Evolutionary conservation across 2,888 invertebrate species (phyloP).

Genomic region (Trissolcus brochymenae): DNA sequence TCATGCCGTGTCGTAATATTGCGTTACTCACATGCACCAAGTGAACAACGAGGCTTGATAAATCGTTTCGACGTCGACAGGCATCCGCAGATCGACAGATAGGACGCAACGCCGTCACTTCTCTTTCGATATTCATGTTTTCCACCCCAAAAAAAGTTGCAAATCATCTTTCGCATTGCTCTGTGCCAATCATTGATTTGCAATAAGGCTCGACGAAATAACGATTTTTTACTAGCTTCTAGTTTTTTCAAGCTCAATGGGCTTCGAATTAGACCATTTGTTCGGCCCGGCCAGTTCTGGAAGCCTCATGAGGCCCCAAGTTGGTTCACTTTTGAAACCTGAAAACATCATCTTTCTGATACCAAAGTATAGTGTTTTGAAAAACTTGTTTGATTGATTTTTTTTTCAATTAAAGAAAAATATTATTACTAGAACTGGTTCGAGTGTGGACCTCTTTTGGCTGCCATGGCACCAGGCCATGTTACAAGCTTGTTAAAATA

Average conservation of each 20-base stretch:
- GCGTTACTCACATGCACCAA: conserved; percentile 54
- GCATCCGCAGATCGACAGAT: conserved; percentile 69
- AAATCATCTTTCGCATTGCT: conserved; percentile 57
- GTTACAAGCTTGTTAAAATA: no score
- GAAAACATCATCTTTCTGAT: no score
- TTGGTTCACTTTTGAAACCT: no score
- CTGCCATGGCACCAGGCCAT: no score
- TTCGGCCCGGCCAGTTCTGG: background rate
- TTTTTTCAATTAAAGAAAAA: no score
- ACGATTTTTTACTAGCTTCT: conserved; percentile 10
- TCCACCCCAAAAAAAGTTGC: conserved; percentile 50
- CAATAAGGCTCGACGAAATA: conserved; percentile 17
- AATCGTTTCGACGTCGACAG: conserved; percentile 67
- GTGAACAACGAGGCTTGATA: conserved; percentile 64
- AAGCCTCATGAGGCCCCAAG: no score
- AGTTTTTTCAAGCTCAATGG: no score
- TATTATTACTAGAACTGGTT: no score
- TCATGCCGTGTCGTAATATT: conserved; percentile 53
- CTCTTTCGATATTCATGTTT: conserved; percentile 57
- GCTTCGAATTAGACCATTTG: background rate
- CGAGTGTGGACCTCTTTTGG: no score
- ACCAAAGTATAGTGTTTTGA: no score
- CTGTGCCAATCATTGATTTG: conserved; percentile 50
- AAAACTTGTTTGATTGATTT: no score
- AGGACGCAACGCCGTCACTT: conserved; percentile 57